Evolutionary conservation across 23 tunicate genomes (phyloP).

Genomic region (Pegea sp.): DNA sequence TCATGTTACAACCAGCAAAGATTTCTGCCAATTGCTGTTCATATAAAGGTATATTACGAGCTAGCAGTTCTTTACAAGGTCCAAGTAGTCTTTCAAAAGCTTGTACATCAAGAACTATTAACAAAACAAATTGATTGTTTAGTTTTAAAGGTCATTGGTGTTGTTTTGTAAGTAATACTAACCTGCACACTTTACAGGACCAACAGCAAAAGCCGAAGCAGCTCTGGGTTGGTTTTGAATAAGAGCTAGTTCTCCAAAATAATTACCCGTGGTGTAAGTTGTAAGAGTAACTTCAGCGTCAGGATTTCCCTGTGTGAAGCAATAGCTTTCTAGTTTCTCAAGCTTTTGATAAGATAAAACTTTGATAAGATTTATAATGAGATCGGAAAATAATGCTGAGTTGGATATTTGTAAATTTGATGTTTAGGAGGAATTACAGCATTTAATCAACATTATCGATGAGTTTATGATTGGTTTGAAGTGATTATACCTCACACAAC

Average conservation of each 20-base stretch:
- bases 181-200: conserved; percentile 75
- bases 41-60: conserved; percentile 83
- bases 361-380: too few species aligned
- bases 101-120: conserved; percentile 67
- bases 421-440: too few species aligned
- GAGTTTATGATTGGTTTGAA: too few species aligned
- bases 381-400: too few species aligned
- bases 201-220: conserved; percentile 76
- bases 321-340: too few species aligned
- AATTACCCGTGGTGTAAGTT: conserved; percentile 39
- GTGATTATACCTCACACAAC: too few species aligned
- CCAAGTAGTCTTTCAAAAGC: conserved; percentile 94
- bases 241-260: conserved; percentile 92
- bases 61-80: conserved; percentile 92
- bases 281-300: conserved; percentile 44
- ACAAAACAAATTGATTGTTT: background rate
- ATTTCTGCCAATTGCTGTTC: conserved; percentile 72
- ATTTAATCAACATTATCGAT: too few species aligned
- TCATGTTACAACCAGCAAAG: too few species aligned
- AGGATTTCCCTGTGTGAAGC: conserved; percentile 14
- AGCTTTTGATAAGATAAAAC: too few species aligned
- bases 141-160: background rate
- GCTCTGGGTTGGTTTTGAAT: conserved; percentile 81
- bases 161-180: background rate
- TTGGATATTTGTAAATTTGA: too few species aligned